Conservation (phyloP, 2,797 vertebrate species). For the Choloepus didactylus region DNA sequence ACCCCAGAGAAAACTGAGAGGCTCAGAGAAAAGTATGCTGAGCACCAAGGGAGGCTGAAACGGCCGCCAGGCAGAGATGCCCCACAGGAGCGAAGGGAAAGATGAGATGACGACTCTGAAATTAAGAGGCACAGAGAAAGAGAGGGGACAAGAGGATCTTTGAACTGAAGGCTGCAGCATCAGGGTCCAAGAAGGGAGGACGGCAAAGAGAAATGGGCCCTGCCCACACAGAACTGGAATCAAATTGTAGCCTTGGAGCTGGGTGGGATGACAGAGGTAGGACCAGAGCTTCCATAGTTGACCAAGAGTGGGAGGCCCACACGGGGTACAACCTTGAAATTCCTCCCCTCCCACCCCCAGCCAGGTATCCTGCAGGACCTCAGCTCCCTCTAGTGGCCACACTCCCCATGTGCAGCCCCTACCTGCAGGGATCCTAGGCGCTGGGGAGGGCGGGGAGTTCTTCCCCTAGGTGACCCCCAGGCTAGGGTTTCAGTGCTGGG, state of each 20-base stretch:
- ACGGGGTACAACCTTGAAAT: slow-evolving; percentile 34
- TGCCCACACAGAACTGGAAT: neutral
- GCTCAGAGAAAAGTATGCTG: neutral
- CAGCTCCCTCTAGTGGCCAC: slow-evolving; percentile 75
- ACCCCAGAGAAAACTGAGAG: slow-evolving; percentile 14
- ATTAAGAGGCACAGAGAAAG: neutral
- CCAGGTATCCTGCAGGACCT: neutral
- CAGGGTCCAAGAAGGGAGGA: neutral
- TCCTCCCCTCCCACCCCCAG: neutral
- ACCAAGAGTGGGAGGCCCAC: neutral
- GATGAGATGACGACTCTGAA: neutral
- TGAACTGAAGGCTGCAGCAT: neutral
- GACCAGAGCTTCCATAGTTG: neutral
- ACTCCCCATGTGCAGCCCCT: neutral
- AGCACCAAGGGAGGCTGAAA: slow-evolving; percentile 1
- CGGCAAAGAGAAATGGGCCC: neutral
- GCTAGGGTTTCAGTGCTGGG: neutral
- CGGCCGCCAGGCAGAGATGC: neutral
- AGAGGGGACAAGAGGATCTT: neutral
- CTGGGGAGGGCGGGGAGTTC: neutral
- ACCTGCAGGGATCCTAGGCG: neutral
- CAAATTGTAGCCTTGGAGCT: neutral
- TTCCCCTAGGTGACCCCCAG: neutral
- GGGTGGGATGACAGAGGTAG: neutral
- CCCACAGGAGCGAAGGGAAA: neutral